Percentiles rank a stretch among this genome's conserved stretches.
phyloP scores from a whole-genome alignment of 2,888 invertebrate species.

The Pharmacophagus antenor region DNA sequence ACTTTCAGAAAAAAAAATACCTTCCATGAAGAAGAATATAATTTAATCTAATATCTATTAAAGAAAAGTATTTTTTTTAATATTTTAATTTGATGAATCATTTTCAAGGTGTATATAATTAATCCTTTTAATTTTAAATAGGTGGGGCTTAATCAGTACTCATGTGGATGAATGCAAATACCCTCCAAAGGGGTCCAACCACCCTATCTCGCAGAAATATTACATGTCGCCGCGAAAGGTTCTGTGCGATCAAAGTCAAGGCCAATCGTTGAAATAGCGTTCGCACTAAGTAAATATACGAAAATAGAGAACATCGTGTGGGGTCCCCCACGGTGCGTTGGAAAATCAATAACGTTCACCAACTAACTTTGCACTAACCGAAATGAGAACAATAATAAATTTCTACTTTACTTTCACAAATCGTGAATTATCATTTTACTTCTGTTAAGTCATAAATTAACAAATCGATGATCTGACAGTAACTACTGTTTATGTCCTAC shows the following conservation, averaged over 20 bases:
- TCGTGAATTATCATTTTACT: constrained; percentile 66
- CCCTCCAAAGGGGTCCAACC: constrained; percentile 50
- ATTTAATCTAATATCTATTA: too few species aligned
- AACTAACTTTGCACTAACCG: constrained; percentile 33
- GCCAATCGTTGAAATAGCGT: constrained; percentile 46
- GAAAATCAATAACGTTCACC: constrained; percentile 49
- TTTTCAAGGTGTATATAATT: neutral
- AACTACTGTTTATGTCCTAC: constrained; percentile 68
- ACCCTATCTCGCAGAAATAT: constrained; percentile 56
- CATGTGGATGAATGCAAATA: constrained; percentile 40
- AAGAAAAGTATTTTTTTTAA: neutral
- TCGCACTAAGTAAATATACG: constrained; percentile 28
- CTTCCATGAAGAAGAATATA: too few species aligned
- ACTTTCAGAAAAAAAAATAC: too few species aligned
- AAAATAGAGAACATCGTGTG: constrained; percentile 36
- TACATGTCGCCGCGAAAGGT: constrained; percentile 35
- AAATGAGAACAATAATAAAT: constrained; percentile 34
- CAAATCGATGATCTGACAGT: constrained; percentile 67
- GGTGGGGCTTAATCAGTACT: constrained; percentile 43
- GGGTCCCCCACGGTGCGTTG: constrained; percentile 33
- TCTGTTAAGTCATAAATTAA: constrained; percentile 56
- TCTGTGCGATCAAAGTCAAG: constrained; percentile 38
- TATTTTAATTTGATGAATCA: neutral
- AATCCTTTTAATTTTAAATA: neutral
- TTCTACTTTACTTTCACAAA: constrained; percentile 40